phyloP scores from a whole-genome alignment of 2,113 vertebrate species.

The Xenotilapia caudafasciata region DNA sequence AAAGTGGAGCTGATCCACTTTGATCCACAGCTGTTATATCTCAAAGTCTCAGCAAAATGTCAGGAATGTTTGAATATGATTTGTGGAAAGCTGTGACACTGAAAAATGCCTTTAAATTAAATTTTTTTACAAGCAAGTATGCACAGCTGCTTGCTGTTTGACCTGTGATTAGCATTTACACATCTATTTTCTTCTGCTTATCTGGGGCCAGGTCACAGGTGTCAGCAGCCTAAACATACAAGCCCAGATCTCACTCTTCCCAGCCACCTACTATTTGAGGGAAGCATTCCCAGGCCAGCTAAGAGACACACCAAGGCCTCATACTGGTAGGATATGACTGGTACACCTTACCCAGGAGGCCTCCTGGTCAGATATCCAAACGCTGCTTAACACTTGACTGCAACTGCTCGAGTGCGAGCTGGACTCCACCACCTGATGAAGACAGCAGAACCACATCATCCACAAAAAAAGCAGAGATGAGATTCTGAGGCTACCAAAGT shows the following conservation, averaged over 20 bases:
- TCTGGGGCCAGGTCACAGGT: neutral
- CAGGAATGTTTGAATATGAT: neutral
- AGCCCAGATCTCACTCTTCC: neutral
- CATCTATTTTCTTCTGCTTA: neutral
- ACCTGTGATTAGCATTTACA: neutral
- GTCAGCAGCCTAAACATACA: neutral
- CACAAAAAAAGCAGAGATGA: neutral
- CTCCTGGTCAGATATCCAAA: neutral
- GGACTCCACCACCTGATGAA: neutral
- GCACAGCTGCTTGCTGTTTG: neutral
- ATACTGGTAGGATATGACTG: neutral
- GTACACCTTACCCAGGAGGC: neutral
- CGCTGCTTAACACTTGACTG: neutral
- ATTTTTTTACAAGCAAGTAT: rapidly evolving
- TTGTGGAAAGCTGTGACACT: rapidly evolving
- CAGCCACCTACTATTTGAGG: neutral
- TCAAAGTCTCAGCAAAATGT: neutral
- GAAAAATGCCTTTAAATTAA: neutral
- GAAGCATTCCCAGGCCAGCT: neutral
- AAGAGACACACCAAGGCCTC: neutral
- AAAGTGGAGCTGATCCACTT: neutral
- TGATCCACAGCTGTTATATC: neutral
- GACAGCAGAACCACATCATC: neutral
- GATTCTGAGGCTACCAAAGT: neutral
- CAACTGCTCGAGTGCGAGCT: neutral